Base-by-base conservation (phyloP, 2,113 vertebrate genomes). In the Narcine bancroftii region DNA sequence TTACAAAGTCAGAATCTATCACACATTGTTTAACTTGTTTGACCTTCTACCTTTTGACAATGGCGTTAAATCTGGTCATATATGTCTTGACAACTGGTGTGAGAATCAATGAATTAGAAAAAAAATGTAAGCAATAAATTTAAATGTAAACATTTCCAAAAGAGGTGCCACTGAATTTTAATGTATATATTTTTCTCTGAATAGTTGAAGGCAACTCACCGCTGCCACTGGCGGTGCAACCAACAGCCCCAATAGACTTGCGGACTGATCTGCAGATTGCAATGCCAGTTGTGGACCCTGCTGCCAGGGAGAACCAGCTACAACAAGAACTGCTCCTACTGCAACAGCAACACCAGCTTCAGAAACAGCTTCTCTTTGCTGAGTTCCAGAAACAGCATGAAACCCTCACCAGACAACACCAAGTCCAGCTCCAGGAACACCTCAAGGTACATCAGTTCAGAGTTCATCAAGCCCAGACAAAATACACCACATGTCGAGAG, bases 381-480 rank as follows among this genome's bases (percentile, higher is more conserved):
- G 98, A 99, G 95, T 99, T 99, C 95, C 98, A 99, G 96, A 99
- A 99, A 93, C 98, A 99, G 95, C 99, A 99, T 26, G 98, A 99
- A 95, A 99, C 98, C 95, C 93, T 99, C 95, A 98, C 97, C 42
- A 96, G 98, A 87, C 98, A 99, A 95, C 99, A 99, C 94, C 98
- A 99, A 95, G 99, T 98, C 92, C 99, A 99, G 95, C 97, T 99
- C 93, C 98, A 99, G 95, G 98, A 99, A 93, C 98, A 99, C 94
- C 97, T 99, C 95, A 99, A 99, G 98, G 99, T 99, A 96, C 47
- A 36, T 29, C 85, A 63, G 85, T n/a, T 89, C 17, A 89, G n/a
- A 89, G 60, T 47, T 53, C 47, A 56, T 87, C 81, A 87, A 85
- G 60, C n/a, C 53, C 53, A 87, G 36, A 1, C 63, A 69, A 69